Base-by-base conservation (phyloP, 2,797 vertebrate genomes). In the Astyanax mexicanus region DNA sequence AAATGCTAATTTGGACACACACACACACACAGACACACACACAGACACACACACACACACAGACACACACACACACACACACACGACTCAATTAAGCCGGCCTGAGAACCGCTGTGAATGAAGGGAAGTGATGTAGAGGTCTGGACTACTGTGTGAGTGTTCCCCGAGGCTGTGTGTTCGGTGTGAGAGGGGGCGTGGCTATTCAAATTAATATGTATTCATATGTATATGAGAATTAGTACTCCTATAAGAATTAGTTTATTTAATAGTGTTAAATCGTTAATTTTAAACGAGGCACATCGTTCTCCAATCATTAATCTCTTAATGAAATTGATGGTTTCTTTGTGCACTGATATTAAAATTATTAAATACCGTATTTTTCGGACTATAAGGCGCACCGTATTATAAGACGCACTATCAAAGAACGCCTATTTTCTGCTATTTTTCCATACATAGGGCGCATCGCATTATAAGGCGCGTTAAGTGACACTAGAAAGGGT, bases 1-100 rank as follows among this genome's bases (percentile, higher is more conserved):
- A 82, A 78, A 80, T 79, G 80, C 72, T 72, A 80, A 82, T 75
- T 68, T 80, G 42, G 15, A 9, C 13, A 13, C 15, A 23, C 62
- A 64, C 45, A 42, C 44, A 38, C 42, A 75, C 51, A 70, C 65
- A 55, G 66, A 55, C 66, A 37, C 72, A 73, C 55, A 64, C 66
- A 47, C 25, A 52, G 49, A 58, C 69, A 58, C 69, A 58, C 49
- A 60, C 52, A 76, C 70, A 64, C 72, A 69, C 65, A 71, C 64
- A 57, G 9, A 17, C 9, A 27, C 60, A 40, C 71, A 37, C 32
- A 19, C 35, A 77, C 67, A 45, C 69, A 67, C 60, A 25, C 17
- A 19, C 62, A 54, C n/a, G 15, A 45, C 51, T 72, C 57, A 75
- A 49, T 45, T 75, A 79, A 40, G 19, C 13, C 54, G 64, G 65